Percentiles rank a stretch among this genome's conserved stretches.
phyloP scores from a whole-genome alignment of 2,888 invertebrate species.

The Pristionchus maxplancki region DNA sequence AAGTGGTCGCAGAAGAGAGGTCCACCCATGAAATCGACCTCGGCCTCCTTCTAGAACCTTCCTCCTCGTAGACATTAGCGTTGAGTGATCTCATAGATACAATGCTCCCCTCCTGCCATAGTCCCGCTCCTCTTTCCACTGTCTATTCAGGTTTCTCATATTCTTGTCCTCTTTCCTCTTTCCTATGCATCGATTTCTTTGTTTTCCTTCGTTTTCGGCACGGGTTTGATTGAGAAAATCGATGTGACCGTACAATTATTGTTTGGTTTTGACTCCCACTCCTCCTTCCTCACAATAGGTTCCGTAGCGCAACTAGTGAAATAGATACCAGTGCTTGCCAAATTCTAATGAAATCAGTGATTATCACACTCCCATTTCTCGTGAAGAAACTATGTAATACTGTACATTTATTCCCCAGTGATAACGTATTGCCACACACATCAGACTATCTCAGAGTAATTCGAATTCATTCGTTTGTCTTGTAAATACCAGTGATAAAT shows the following conservation, averaged over 20 bases:
- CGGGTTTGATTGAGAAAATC: slow-evolving; percentile 40
- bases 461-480: background rate
- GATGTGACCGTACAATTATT: slow-evolving; percentile 37
- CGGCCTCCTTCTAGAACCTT: background rate
- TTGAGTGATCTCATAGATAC: slow-evolving; percentile 26
- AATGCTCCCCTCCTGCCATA: slow-evolving; percentile 30
- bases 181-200: slow-evolving; percentile 11
- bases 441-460: slow-evolving; percentile 23
- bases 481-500: slow-evolving; percentile 45
- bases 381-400: slow-evolving; percentile 15
- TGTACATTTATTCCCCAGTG: slow-evolving; percentile 41
- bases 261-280: background rate
- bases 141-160: background rate
- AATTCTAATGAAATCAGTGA: slow-evolving; percentile 30
- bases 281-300: background rate
- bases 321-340: slow-evolving; percentile 19
- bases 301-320: slow-evolving; percentile 18
- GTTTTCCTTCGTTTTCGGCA: slow-evolving; percentile 13
- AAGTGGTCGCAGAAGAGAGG: slow-evolving; percentile 66
- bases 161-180: background rate
- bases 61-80: slow-evolving; percentile 5
- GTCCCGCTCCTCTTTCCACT: background rate
- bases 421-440: slow-evolving; percentile 39
- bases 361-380: slow-evolving; percentile 14
- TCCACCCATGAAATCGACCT: slow-evolving; percentile 46